phyloP scores from a whole-genome alignment of 2,113 vertebrate genomes.

The Agelaius tricolor region DNA sequence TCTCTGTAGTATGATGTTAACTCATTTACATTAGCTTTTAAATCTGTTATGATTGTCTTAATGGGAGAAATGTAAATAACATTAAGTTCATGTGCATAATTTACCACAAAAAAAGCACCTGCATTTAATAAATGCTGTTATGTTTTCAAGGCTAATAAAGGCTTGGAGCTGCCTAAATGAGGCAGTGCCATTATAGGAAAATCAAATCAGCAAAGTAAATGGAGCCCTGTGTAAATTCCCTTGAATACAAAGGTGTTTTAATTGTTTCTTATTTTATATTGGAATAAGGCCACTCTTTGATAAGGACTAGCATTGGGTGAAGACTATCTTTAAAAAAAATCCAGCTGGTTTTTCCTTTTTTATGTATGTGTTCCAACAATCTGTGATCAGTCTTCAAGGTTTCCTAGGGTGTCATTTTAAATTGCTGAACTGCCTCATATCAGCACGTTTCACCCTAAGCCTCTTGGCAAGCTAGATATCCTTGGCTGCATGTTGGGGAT shows the following conservation, averaged over 20 bases:
- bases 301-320: background rate
- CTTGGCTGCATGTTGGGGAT: background rate
- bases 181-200: background rate
- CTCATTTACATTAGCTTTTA: background rate
- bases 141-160: background rate
- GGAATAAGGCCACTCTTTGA: background rate
- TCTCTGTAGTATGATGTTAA: background rate
- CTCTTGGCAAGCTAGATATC: constrained; percentile 18
- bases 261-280: constrained; percentile 27
- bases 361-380: background rate
- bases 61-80: constrained; percentile 1
- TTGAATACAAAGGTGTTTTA: background rate
- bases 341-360: background rate
- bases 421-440: constrained; percentile 2
- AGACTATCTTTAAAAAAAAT: background rate
- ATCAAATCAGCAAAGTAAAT: background rate
- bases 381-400: constrained; percentile 13
- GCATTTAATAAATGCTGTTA: background rate
- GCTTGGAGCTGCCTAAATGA: background rate
- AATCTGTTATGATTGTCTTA: background rate
- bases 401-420: constrained; percentile 21
- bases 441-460: background rate
- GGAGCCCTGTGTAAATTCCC: background rate
- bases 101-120: background rate
- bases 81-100: background rate